phyloP scores from a whole-genome alignment of 2,888 invertebrate species.

The Dyspetes luteomarginatus region DNA sequence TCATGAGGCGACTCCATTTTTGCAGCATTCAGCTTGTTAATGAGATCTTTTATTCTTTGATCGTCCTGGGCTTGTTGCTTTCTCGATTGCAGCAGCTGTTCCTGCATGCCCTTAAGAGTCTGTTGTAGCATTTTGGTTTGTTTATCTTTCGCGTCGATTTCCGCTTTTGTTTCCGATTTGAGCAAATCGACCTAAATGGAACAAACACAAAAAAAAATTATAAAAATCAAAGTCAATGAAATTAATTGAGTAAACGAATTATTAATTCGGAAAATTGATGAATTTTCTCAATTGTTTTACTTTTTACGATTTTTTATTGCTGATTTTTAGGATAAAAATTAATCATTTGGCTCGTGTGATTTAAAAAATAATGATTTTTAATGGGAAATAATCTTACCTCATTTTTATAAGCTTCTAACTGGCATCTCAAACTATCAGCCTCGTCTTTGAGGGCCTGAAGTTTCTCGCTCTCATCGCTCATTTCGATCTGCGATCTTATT shows the following conservation, averaged over 20 bases:
- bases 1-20: conserved; percentile 82
- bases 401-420: conserved; percentile 96
- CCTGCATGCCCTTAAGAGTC: conserved; percentile 86
- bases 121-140: conserved; percentile 91
- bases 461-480: conserved; percentile 76
- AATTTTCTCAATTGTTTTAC: conserved; percentile 4
- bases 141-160: conserved; percentile 93
- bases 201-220: background rate
- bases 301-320: background rate
- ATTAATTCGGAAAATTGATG: background rate
- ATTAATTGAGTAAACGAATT: background rate
- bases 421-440: conserved; percentile 95
- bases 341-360: too few species aligned
- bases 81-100: conserved; percentile 86
- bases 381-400: conserved; percentile 84
- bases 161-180: conserved; percentile 91
- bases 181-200: conserved; percentile 88
- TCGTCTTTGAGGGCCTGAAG: conserved; percentile 87
- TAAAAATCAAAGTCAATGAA: background rate
- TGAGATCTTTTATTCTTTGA: conserved; percentile 84
- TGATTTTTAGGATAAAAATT: too few species aligned
- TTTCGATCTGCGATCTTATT: conserved; percentile 73
- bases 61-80: conserved; percentile 85
- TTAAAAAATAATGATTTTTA: background rate
- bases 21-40: conserved; percentile 79